Evolutionary conservation across 2,797 vertebrate species (phyloP).

Genomic region (Cirrhinus molitorella): DNA sequence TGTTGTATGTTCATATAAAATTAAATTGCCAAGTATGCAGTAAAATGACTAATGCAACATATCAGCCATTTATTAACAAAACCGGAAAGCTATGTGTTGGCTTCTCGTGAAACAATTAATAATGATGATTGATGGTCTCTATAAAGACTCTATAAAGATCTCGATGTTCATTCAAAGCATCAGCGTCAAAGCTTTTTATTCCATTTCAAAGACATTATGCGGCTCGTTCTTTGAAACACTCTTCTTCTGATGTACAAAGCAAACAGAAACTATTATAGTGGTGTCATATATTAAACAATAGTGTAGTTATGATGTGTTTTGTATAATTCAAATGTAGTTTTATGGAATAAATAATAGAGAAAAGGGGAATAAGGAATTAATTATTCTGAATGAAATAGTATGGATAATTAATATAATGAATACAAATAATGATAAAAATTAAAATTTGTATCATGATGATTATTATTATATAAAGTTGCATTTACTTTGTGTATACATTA

Average conservation of each 20-base stretch:
- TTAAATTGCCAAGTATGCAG: constrained; percentile 38
- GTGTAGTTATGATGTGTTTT: neutral
- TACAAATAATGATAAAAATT: neutral
- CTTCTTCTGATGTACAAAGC: constrained; percentile 7
- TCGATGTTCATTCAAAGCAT: constrained; percentile 24
- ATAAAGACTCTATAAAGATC: constrained; percentile 13
- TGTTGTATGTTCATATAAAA: constrained; percentile 41
- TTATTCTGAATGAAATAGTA: neutral
- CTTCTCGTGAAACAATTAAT: constrained; percentile 27
- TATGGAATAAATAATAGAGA: neutral
- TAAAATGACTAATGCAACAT: constrained; percentile 49
- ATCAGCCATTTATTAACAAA: constrained; percentile 36
- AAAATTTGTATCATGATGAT: neutral
- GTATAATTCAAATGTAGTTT: neutral
- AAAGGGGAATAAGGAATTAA: neutral
- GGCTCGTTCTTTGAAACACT: constrained; percentile 1
- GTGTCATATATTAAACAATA: constrained; percentile 18
- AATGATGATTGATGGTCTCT: constrained; percentile 35
- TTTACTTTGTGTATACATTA: neutral
- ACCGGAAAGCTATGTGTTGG: constrained; percentile 39
- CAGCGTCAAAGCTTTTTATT: constrained; percentile 5
- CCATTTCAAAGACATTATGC: constrained; percentile 17
- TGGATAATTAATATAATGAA: neutral
- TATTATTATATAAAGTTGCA: neutral
- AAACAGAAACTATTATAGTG: neutral